A percentile compares a stretch with the other conserved stretches of the same genome.
Evolutionary conservation across 2,888 invertebrate genomes (phyloP).

Genomic region (Stramonita haemastoma): DNA sequence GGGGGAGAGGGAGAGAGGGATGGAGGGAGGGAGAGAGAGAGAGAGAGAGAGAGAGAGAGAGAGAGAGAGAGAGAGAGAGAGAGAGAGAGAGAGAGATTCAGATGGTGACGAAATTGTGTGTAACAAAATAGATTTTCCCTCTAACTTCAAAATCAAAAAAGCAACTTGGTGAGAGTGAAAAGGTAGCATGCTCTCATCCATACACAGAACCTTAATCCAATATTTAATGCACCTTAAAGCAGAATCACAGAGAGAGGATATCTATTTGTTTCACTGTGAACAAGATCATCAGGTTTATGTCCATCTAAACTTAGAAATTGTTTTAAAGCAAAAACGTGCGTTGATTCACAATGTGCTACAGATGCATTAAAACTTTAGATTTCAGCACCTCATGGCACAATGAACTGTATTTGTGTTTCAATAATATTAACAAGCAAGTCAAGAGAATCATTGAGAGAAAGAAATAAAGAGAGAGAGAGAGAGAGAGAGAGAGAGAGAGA

Average conservation of each 20-base stretch:
- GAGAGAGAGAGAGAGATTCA: neutral
- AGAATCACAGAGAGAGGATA: too few species aligned
- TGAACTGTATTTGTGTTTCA: neutral
- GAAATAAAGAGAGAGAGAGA: conserved; percentile 5
- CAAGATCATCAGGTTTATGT: too few species aligned
- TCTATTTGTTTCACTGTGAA: too few species aligned
- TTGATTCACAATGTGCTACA: neutral
- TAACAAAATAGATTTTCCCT: neutral
- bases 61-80: too few species aligned
- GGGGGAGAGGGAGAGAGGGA: too few species aligned
- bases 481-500: conserved; percentile 23
- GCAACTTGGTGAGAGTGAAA: neutral
- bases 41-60: too few species aligned
- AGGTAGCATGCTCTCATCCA: neutral
- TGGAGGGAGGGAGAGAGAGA: too few species aligned
- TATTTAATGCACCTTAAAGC: too few species aligned
- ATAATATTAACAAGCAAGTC: neutral
- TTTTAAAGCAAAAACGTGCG: neutral
- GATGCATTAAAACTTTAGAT: too few species aligned
- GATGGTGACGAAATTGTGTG: neutral
- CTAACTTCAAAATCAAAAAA: neutral
- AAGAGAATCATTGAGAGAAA: neutral
- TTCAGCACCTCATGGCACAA: neutral
- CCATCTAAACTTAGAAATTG: neutral
- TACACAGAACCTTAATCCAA: too few species aligned